Base-by-base conservation (phyloP, 2,888 invertebrate genomes). In the Chloroclystis v-ata region DNA sequence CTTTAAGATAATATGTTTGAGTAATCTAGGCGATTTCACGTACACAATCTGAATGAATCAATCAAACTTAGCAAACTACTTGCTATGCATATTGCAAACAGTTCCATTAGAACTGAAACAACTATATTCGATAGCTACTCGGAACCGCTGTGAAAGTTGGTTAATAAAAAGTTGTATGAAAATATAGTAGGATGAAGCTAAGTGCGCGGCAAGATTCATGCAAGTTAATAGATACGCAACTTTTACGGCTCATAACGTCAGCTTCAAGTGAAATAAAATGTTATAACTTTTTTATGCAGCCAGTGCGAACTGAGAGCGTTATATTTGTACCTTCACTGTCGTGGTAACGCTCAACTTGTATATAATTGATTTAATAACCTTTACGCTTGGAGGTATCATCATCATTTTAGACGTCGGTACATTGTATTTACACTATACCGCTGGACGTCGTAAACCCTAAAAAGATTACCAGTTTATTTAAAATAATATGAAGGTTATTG, bases 181-280 rank as follows among this genome's bases (percentile, higher is more conserved):
- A 61, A 57, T 46, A 54, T 58, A 56, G 56, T 56, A 44, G 59
- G 59, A 61, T 63, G 57, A 57, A 59, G 56, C 55, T 63, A 62
- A 71, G 70, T 64, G 62, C 63, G 64, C 61, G 57, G 51, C 65
- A 66, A 70, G 70, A 70, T 71, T 73, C 70, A 65, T 70, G 62
- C 67, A 70, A 71, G 66, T 77, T 74, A 75, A 77, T 75, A 78
- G 72, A 75, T 75, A 75, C 72, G 69, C 71, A 73, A 67, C 67
- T 74, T 77, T 78, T 76, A 77, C 71, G 76, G 65, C 57, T 67
- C 67, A 76, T 75, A 74, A 76, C 69, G 68, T 73, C 69, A 72
- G 71, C 69, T 72, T 61, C 60, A 72, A 76, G 69, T 71, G 69
- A 69, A 76, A 78, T 75, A 75, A 76, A 76, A 75, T 60, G 65